Evolutionary conservation across 2,113 vertebrate species (phyloP), one percentile per base, ranked within the genome.

Genomic region (Cephalopholis sonnerati): DNA sequence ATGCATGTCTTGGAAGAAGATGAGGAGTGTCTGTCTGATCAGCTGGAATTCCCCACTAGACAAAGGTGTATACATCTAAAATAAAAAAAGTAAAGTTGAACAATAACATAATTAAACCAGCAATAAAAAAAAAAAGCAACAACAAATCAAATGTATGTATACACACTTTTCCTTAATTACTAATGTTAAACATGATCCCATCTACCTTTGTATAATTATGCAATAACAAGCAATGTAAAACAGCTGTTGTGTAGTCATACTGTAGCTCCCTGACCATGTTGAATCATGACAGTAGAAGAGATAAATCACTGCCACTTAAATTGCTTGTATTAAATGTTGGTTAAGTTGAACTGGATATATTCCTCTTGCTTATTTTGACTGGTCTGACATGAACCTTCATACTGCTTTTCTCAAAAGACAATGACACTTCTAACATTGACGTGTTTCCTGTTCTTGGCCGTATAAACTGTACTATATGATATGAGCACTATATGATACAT

Each of bases 1-100:
- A 73, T 99, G 98, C 96, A 99, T 97, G 91, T 99, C 98, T 94
- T 99, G 98, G 89, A 99, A 99, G 92, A 99, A 99, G 88, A 96
- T 93, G 32, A 99, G 97, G 72, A 99, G 96, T 0, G 96, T 99
- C 94, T 99, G 98, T 84, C 98, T 95, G 91, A 99, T 98, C 46
- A 98, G 93, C 91, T 99, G 98, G 94, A 99, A 98, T 89, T 99
- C 98, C 0, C 98, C 98, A 25, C 93, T 81, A 93, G 94, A 82
- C 66, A 92, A 84, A 50, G 90, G 58, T 7, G 93, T 93, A 13
- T 99, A 99, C 0, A 95, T 95, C 98, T 99, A 91, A 77, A 89
- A 70, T 22, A 55, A 67, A 57, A 79, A 41, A 36, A 62, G 0
- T 3, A 16, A 27, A 63, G 54, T 39, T 16, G 5, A 24, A 48